Percentiles rank a stretch among this genome's conserved stretches.
These are phyloP conservation scores for Chelidonichthys spinosus DNA, from an alignment of 2,797 vertebrate genomes.

Conservation along the genomic window DNA sequence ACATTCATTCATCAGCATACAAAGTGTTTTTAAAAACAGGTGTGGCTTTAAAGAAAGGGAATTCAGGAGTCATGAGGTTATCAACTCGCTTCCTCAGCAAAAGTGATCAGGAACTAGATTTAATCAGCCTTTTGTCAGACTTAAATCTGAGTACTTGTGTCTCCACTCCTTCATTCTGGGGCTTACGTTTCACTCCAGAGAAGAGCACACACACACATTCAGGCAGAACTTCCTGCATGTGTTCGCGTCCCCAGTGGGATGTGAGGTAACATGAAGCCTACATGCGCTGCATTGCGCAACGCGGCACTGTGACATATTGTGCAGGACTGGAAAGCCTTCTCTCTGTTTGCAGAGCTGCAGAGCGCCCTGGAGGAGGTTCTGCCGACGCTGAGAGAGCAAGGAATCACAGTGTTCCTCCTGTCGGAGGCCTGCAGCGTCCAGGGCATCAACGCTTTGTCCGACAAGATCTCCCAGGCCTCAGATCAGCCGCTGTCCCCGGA, in stretches of 20 bases:
- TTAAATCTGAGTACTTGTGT: neutral
- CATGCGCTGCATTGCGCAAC: constrained; percentile 60
- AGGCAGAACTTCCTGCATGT: constrained; percentile 12
- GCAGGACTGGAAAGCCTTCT: constrained; percentile 22
- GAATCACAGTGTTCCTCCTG: constrained; percentile 84
- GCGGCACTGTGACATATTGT: neutral
- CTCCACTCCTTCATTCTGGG: neutral
- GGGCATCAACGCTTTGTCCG: constrained; percentile 81
- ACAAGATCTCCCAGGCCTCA: constrained; percentile 85
- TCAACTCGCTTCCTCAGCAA: neutral
- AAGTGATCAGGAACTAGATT: neutral
- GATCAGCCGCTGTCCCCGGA: constrained; percentile 82
- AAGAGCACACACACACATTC: constrained; percentile 4
- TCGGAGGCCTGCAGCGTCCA: constrained; percentile 79
- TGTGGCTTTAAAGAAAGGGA: neutral
- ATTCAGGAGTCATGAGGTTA: neutral
- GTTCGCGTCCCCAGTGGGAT: constrained; percentile 17
- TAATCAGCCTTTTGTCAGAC: neutral
- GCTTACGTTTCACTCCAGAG: neutral
- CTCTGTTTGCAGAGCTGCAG: constrained; percentile 82
- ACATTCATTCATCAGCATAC: neutral
- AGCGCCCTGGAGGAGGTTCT: constrained; percentile 89
- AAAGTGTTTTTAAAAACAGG: too few relatives aligned
- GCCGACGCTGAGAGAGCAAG: constrained; percentile 85
- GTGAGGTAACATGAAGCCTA: constrained; percentile 33